A percentile compares a stretch with the other conserved stretches of the same genome.
phyloP scores from a whole-genome alignment of 2,113 vertebrate genomes.

The Indri indri region DNA sequence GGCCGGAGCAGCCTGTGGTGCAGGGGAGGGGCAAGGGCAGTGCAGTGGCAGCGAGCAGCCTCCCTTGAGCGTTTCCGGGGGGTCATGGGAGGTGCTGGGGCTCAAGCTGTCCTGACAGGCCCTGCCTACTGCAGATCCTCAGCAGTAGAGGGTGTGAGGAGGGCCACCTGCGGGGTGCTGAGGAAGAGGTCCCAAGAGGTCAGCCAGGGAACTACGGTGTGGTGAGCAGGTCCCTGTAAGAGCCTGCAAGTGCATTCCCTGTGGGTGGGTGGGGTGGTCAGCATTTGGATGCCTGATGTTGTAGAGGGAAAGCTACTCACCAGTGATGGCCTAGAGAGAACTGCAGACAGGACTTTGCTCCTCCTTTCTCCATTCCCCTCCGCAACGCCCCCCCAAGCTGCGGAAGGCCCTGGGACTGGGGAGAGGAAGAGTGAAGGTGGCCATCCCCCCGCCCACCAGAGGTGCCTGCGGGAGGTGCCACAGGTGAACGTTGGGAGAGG shows the following conservation, averaged over 20 bases:
- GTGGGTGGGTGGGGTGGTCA: neutral
- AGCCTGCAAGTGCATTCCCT: neutral
- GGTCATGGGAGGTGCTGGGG: neutral
- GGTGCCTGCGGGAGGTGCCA: neutral
- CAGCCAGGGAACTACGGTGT: neutral
- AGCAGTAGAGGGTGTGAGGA: neutral
- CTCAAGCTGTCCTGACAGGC: neutral
- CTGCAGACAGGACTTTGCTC: neutral
- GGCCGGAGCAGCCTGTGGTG: neutral
- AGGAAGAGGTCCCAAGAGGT: neutral
- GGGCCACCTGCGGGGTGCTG: neutral
- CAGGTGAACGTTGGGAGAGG: fast-evolving
- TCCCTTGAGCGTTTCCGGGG: neutral
- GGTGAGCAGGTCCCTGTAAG: neutral
- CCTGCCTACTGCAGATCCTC: neutral
- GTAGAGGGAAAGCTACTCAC: neutral
- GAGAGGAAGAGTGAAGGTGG: neutral
- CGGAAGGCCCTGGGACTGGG: neutral
- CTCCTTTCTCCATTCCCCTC: neutral
- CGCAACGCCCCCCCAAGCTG: fast-evolving
- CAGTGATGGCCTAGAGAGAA: neutral
- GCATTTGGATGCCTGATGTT: neutral
- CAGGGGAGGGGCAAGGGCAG: neutral
- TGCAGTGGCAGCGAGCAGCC: neutral
- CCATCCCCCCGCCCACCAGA: neutral